A percentile compares a stretch with the other conserved stretches of the same genome.
These are phyloP conservation scores for Dermatemys mawii DNA, from an alignment of 2,113 vertebrate species.

Conservation along the genomic window DNA sequence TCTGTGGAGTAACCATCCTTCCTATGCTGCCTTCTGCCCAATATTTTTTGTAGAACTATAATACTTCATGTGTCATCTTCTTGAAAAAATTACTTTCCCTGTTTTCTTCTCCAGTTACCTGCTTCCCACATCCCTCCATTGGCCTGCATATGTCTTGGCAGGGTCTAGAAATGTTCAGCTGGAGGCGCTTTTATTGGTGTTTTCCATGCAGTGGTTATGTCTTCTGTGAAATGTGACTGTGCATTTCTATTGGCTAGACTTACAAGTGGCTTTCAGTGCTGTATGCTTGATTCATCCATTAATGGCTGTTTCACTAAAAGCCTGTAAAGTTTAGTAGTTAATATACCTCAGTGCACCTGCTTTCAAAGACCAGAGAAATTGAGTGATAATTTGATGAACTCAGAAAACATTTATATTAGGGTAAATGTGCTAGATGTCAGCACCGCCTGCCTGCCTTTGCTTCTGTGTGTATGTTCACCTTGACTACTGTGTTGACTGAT, in stretches of 20 bases:
- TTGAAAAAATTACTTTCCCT: background rate
- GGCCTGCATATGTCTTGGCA: fast-evolving
- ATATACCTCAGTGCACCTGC: conserved; percentile 54
- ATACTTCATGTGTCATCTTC: background rate
- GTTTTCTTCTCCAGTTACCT: background rate
- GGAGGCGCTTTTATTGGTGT: background rate
- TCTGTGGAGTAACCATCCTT: background rate
- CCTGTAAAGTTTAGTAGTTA: conserved; percentile 63
- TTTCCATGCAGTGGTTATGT: fast-evolving
- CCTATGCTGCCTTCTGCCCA: background rate
- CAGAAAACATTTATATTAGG: conserved; percentile 62
- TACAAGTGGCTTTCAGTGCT: background rate
- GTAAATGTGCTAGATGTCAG: conserved; percentile 61
- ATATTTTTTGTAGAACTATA: background rate
- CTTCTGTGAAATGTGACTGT: background rate
- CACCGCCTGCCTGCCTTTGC: conserved; percentile 19
- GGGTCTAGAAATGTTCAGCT: background rate
- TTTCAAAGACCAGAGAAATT: conserved; percentile 70
- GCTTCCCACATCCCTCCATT: fast-evolving
- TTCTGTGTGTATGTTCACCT: background rate
- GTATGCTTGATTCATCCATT: conserved; percentile 41
- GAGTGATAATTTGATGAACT: conserved; percentile 73
- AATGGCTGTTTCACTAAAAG: conserved; percentile 54
- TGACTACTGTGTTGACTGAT: conserved; percentile 61
- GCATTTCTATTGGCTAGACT: fast-evolving